Conservation (phyloP, 2,113 vertebrate species). For the Lycaon pictus region DNA sequence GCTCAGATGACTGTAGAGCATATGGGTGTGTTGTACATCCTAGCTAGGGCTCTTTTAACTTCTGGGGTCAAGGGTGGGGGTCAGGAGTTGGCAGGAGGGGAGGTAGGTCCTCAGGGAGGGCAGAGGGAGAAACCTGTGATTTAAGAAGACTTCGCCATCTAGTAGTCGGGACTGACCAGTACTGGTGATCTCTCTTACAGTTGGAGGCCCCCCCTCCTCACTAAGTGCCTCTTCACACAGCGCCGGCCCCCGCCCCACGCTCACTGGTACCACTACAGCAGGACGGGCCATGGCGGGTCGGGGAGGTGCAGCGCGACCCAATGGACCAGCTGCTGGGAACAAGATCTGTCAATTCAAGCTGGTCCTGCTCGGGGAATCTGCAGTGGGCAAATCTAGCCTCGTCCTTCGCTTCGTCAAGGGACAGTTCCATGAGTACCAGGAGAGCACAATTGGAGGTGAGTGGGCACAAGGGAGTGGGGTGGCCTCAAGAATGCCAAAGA, state of each 20-base stretch:
- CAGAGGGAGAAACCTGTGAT: background rate
- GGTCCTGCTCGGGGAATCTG: constrained; percentile 96
- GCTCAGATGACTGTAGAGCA: background rate
- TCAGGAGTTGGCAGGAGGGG: background rate
- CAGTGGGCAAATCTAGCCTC: constrained; percentile 98
- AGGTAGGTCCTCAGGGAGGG: background rate
- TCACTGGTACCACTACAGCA: constrained; percentile 76
- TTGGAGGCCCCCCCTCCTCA: constrained; percentile 83
- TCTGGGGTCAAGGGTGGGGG: background rate
- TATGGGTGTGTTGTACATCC: background rate
- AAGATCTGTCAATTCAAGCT: constrained; percentile 99
- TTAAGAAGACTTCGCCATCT: background rate
- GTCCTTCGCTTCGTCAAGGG: constrained; percentile 99
- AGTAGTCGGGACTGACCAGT: background rate
- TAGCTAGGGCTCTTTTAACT: background rate
- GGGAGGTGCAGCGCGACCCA: constrained; percentile 95
- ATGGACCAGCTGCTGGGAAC: constrained; percentile 95
- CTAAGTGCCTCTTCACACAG: constrained; percentile 81
- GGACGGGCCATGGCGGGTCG: constrained; percentile 94
- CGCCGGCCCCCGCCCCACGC: constrained; percentile 58
- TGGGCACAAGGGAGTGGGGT: background rate
- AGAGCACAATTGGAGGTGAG: constrained; percentile 99
- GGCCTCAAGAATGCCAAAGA: background rate
- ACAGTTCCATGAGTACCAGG: constrained; percentile 99
- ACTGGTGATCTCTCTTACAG: constrained; percentile 76